These are phyloP conservation scores for Corvus hawaiiensis DNA, from an alignment of 2,113 vertebrate species.

Conservation along the genomic window DNA sequence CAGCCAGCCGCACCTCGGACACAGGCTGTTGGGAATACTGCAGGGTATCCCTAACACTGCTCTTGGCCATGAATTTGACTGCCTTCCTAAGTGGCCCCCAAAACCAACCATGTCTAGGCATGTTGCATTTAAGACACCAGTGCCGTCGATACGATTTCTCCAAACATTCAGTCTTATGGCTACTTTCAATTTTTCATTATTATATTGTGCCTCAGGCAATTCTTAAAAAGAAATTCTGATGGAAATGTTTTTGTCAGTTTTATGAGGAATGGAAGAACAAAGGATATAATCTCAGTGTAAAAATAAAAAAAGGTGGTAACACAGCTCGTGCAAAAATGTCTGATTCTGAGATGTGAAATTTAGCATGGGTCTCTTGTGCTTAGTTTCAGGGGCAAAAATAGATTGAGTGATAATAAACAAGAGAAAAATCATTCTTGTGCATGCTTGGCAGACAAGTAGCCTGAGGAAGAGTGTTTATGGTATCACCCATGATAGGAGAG, in stretches of 20 bases:
- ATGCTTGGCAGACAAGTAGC: neutral
- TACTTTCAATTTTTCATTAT: conserved; percentile 8
- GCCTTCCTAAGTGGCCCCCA: neutral
- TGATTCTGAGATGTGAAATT: conserved; percentile 29
- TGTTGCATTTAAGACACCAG: neutral
- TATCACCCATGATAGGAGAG: neutral
- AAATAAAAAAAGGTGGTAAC: neutral
- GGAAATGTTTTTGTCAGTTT: neutral
- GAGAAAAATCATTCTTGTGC: conserved; percentile 4
- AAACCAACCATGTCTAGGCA: neutral
- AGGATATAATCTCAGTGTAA: neutral
- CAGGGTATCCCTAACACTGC: neutral
- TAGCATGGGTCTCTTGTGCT: neutral
- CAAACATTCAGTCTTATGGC: neutral
- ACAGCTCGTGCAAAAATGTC: neutral
- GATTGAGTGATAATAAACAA: neutral
- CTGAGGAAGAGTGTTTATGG: neutral
- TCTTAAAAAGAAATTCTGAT: neutral
- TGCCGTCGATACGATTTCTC: neutral
- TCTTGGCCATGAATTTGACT: neutral
- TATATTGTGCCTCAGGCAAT: neutral
- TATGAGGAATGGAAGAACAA: neutral
- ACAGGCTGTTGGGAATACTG: neutral
- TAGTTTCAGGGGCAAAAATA: neutral
- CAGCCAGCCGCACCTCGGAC: fast-evolving